phyloP scores from a whole-genome alignment of 2,113 vertebrate genomes.

The Saimiri boliviensis region DNA sequence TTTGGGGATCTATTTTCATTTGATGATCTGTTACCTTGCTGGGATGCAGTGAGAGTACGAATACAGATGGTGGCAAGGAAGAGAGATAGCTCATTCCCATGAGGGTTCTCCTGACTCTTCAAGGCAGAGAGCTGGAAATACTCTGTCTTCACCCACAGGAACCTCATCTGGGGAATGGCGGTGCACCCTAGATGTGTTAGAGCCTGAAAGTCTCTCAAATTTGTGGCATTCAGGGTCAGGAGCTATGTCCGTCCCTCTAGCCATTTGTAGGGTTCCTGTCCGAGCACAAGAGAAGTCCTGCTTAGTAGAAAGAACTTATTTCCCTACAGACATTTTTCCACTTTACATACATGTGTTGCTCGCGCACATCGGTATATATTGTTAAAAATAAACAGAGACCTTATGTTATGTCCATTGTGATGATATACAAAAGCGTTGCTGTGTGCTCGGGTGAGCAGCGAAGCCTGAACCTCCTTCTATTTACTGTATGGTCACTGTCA shows the following conservation, averaged over 20 bases:
- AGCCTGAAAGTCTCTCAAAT: neutral
- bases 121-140: neutral
- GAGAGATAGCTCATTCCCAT: neutral
- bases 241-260: neutral
- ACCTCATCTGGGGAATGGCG: rapidly evolving
- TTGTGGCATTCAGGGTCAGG: neutral
- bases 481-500: slow-evolving; percentile 93
- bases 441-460: slow-evolving; percentile 85
- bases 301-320: slow-evolving; percentile 20
- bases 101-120: neutral
- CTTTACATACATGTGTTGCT: slow-evolving; percentile 62
- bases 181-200: neutral
- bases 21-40: neutral
- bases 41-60: neutral
- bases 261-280: neutral
- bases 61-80: neutral
- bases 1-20: neutral
- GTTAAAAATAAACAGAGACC: slow-evolving; percentile 87
- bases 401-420: slow-evolving; percentile 87
- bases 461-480: slow-evolving; percentile 88
- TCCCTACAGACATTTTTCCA: slow-evolving; percentile 54
- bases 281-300: slow-evolving; percentile 10
- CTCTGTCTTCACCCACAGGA: neutral
- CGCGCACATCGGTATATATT: slow-evolving; percentile 74
- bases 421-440: slow-evolving; percentile 86